Evolutionary conservation across 2,113 vertebrate species (phyloP), one percentile per base, ranked within the genome.

Genomic region (Ranitomeya variabilis): DNA sequence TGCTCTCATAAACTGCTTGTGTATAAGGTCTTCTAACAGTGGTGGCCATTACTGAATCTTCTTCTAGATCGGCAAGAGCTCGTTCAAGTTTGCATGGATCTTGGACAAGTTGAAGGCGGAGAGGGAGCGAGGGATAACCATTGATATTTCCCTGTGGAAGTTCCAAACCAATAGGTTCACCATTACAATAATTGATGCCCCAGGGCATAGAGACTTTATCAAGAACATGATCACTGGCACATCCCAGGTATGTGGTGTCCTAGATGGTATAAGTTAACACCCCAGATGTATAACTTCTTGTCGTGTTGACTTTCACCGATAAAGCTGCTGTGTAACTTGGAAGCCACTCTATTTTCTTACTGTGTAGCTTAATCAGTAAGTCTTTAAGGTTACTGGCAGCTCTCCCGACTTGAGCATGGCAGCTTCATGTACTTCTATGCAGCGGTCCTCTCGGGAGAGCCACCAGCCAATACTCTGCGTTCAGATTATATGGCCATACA

Each of bases 201-300:
- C 96, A 0, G 96, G 96, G 0, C 95, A 96, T 85, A 93, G 96
- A 3, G 96, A 96, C 87, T 96, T 96, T 89, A 96, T 96, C 18
- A 96, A 96, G 52, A 96, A 96, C 91, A 96, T 96, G 96, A 95
- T 96, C n/a, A 96, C 95, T 0, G 95, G 95, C n/a, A 95, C 96
- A 0, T 95, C 95, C 0, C 95, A 96, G 94, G 95, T 96, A 89
- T n/a, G 73, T 45, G 71, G 0, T 6, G 69, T 7, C 2, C 7
- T 21, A 18, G n/a, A 31, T 31, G 26, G 1, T 31, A 31, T 31
- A 31, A 31, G 26, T 31, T 2, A 31, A 31, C 26, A 2, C 26
- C 26, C 2, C 26, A 31, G 26, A 2, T 19, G 54, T 78, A 18
- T 18, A 1, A 19, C n/a, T 2, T 45, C 5, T 45, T 45, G 37